Percentiles rank a stretch among this genome's conserved stretches.
phyloP scores from a whole-genome alignment of 2,113 vertebrate genomes.

The Crotalus helleri region DNA sequence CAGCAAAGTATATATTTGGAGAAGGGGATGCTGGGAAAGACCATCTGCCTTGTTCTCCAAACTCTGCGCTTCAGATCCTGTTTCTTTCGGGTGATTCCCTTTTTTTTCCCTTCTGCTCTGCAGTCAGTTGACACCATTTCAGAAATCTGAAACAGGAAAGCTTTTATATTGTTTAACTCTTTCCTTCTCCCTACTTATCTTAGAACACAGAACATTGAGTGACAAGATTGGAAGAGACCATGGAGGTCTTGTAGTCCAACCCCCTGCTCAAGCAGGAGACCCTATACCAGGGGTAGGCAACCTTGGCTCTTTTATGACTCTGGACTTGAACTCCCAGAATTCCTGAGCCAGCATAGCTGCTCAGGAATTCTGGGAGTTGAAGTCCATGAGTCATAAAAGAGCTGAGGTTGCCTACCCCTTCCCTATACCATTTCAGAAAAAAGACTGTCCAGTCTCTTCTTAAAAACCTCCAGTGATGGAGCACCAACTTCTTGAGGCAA shows the following conservation, averaged over 20 bases:
- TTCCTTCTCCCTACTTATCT: neutral
- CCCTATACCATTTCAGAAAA: neutral
- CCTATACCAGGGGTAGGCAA: neutral
- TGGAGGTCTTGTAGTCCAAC: neutral
- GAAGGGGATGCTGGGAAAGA: neutral
- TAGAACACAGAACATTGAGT: neutral
- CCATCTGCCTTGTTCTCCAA: neutral
- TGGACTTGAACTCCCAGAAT: too few relatives aligned
- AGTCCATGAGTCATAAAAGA: too few relatives aligned
- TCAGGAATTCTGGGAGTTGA: too few relatives aligned
- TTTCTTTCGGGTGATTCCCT: neutral
- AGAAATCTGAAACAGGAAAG: neutral
- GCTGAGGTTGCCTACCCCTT: too few relatives aligned
- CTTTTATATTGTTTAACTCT: neutral
- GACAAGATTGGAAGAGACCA: neutral
- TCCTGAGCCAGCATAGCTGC: too few relatives aligned
- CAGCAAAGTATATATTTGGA: neutral
- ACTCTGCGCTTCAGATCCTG: neutral
- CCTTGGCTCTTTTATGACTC: too few relatives aligned
- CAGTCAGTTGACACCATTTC: neutral
- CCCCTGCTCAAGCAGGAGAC: neutral
- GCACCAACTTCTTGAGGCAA: neutral
- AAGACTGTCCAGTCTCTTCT: neutral
- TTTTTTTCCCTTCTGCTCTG: neutral
- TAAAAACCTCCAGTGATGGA: neutral